Conservation (phyloP, 2,113 vertebrate genomes). For the Capreolus pygargus region DNA sequence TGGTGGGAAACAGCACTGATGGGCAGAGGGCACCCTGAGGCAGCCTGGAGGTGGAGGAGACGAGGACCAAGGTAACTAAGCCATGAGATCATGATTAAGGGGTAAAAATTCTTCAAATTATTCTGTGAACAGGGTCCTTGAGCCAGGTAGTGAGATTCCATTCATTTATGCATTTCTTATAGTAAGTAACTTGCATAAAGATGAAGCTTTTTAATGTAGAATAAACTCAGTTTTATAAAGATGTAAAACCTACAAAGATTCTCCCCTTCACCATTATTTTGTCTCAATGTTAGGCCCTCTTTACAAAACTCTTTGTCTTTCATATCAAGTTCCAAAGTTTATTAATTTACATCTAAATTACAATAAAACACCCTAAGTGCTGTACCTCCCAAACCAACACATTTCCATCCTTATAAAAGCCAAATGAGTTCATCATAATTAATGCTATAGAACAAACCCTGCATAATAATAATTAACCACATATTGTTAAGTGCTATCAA, state of each 20-base stretch:
- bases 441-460: slow-evolving; percentile 68
- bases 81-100: accelerated
- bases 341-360: slow-evolving; percentile 27
- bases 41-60: accelerated
- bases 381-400: slow-evolving; percentile 23
- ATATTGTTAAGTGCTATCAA: slow-evolving; percentile 71
- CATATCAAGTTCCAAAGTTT: neutral
- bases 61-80: accelerated
- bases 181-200: neutral
- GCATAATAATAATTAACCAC: slow-evolving; percentile 75
- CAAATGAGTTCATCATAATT: slow-evolving; percentile 74
- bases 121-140: accelerated
- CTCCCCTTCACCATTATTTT: neutral
- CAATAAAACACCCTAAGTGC: neutral
- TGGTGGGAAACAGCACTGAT: accelerated
- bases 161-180: accelerated
- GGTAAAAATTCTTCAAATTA: accelerated
- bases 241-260: neutral
- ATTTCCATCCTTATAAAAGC: slow-evolving; percentile 41
- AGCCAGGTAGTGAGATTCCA: too few relatives aligned
- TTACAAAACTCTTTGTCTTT: neutral
- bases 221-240: neutral
- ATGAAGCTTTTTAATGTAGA: neutral
- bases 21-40: accelerated
- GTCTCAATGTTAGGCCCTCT: neutral